Conservation (phyloP, 2,113 vertebrate species). For the Protobothrops flavoviridis region DNA sequence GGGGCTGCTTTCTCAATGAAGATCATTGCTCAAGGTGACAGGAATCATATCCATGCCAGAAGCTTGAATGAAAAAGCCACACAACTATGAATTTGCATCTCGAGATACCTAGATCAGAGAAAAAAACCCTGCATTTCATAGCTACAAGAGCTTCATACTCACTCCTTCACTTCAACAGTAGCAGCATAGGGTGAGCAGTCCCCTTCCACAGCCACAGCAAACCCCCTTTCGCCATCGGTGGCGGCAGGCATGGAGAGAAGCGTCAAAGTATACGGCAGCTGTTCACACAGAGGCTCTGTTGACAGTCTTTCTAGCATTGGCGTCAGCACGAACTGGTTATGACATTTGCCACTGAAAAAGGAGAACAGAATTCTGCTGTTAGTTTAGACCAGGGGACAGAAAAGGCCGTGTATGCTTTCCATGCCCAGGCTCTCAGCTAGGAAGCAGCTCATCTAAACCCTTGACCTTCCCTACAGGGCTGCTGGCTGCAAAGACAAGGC, state of each 20-base stretch:
- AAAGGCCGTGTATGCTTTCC: neutral
- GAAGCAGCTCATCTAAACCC: neutral
- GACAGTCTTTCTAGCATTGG: slow-evolving; percentile 92
- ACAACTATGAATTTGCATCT: too few relatives aligned
- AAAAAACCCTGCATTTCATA: neutral
- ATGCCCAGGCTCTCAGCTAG: neutral
- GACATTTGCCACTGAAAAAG: slow-evolving; percentile 86
- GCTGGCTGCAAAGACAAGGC: neutral
- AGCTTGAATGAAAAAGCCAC: neutral
- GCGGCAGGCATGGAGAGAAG: slow-evolving; percentile 92
- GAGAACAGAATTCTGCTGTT: slow-evolving; percentile 10
- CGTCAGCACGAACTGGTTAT: slow-evolving; percentile 89
- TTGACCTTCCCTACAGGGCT: neutral
- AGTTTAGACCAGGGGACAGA: neutral
- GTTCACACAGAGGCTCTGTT: slow-evolving; percentile 81
- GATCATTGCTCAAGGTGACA: neutral
- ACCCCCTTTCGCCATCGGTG: slow-evolving; percentile 85
- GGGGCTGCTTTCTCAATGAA: neutral
- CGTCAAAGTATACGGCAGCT: slow-evolving; percentile 89
- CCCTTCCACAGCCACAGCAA: slow-evolving; percentile 84
- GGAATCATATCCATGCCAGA: neutral
- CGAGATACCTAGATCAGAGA: fast-evolving
- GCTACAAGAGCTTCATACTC: slow-evolving; percentile 66
- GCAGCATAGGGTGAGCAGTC: slow-evolving; percentile 78
- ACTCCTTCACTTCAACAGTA: slow-evolving; percentile 94